These are phyloP conservation scores for Muntiacus reevesi DNA, from an alignment of 2,113 vertebrate species.

Conservation along the genomic window DNA sequence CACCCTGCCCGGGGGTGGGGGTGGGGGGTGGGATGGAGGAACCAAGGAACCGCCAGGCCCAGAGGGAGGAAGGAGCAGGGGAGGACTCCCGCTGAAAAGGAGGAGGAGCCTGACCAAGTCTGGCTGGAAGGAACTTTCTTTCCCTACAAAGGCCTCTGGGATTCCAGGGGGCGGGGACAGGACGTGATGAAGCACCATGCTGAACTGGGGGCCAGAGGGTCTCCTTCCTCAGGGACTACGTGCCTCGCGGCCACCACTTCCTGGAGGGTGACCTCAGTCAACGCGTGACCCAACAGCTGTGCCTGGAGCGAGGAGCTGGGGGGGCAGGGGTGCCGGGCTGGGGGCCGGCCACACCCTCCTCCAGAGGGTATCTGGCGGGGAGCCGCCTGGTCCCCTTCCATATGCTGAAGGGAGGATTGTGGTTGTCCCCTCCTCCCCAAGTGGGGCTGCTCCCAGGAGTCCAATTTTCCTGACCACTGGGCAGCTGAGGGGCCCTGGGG, in stretches of 20 bases:
- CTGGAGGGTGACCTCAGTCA: slow-evolving; percentile 54
- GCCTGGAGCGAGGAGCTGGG: not conserved
- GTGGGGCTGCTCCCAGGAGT: not conserved
- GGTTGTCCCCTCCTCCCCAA: not conserved
- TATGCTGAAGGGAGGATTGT: not conserved
- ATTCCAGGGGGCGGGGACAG: slow-evolving; percentile 15
- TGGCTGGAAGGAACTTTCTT: not conserved
- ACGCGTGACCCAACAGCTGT: not conserved
- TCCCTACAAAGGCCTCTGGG: not conserved
- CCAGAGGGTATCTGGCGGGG: not conserved
- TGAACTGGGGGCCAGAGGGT: slow-evolving; percentile 18
- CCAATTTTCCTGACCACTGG: not conserved
- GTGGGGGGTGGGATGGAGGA: not conserved
- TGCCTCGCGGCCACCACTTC: not conserved
- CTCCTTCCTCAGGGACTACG: slow-evolving; percentile 24
- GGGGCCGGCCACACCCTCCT: not conserved
- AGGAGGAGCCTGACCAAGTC: not conserved
- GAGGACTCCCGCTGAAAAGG: not conserved
- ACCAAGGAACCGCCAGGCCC: not conserved
- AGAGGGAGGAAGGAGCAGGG: not conserved
- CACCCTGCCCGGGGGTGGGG: accelerated
- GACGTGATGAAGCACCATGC: slow-evolving; percentile 51
- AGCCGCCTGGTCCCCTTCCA: not conserved
- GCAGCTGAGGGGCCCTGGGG: not conserved
- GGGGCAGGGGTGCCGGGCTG: not conserved